Percentiles rank a stretch among this genome's conserved stretches.
Evolutionary conservation across 2,888 invertebrate species (phyloP).

Genomic region (Plebejus argus): DNA sequence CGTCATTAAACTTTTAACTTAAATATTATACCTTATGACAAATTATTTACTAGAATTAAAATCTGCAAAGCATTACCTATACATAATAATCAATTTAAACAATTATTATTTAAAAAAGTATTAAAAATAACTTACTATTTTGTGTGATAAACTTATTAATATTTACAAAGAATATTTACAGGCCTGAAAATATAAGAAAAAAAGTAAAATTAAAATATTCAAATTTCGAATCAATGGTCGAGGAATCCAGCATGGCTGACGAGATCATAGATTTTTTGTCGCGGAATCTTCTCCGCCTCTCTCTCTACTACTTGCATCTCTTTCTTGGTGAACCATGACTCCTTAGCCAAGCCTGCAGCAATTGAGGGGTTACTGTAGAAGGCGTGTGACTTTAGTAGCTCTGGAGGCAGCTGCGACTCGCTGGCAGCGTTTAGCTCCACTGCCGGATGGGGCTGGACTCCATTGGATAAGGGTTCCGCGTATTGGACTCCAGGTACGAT

Average conservation of each 20-base stretch:
- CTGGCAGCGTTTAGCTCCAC: constrained; percentile 86
- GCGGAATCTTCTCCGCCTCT: constrained; percentile 90
- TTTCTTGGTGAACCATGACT: constrained; percentile 89
- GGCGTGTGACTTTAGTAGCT: constrained; percentile 82
- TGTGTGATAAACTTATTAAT: constrained; percentile 22
- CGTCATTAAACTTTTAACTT: not conserved
- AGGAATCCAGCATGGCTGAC: constrained; percentile 87
- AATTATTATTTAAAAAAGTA: not conserved
- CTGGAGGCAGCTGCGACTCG: constrained; percentile 86
- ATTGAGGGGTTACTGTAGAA: constrained; percentile 90
- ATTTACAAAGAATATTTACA: constrained; percentile 25
- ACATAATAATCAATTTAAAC: not conserved
- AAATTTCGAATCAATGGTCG: constrained; percentile 49
- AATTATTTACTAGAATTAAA: not conserved
- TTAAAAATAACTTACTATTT: not conserved
- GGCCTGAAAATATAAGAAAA: constrained; percentile 4
- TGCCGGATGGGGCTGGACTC: constrained; percentile 83
- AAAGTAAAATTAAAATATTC: not conserved
- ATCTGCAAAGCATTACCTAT: not conserved
- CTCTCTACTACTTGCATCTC: constrained; percentile 89
- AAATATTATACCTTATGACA: not conserved
- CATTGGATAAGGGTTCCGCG: constrained; percentile 56
- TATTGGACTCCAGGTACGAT: constrained; percentile 75
- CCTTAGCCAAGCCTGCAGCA: constrained; percentile 87
- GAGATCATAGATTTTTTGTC: constrained; percentile 87